phyloP scores from a whole-genome alignment of 2,888 invertebrate species.

The Ptilodon capucinus region DNA sequence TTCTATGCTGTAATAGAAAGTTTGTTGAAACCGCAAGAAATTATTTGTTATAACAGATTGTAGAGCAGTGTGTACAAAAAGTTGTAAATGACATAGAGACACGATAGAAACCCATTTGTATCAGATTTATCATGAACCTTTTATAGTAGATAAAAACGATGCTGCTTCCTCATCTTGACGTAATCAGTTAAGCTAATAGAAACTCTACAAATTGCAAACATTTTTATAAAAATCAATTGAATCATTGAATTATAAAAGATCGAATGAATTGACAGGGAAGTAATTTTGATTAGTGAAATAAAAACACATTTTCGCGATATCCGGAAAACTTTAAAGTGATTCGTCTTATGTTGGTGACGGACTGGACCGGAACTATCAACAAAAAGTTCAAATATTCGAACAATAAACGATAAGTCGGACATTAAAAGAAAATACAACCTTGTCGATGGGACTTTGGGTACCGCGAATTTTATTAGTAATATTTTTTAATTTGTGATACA shows the following conservation, averaged over 20 bases:
- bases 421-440: no score
- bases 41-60: background rate
- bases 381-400: no score
- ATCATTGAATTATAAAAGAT: background rate
- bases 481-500: no score
- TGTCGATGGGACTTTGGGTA: no score
- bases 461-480: no score
- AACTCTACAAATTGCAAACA: background rate
- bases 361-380: no score
- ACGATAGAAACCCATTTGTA: background rate
- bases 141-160: background rate
- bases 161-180: background rate
- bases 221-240: background rate
- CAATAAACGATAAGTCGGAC: no score
- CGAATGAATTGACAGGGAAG: background rate
- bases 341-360: no score
- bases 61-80: background rate
- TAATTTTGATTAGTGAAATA: background rate
- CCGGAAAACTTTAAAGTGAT: background rate
- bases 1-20: conserved; percentile 1
- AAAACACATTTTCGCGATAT: background rate
- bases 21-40: conserved; percentile 1
- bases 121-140: background rate
- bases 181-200: background rate
- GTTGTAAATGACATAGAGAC: background rate